Evolutionary conservation across 2,113 vertebrate genomes (phyloP), one percentile per base, ranked within the genome.

Genomic region (Phrynosoma platyrhinos): DNA sequence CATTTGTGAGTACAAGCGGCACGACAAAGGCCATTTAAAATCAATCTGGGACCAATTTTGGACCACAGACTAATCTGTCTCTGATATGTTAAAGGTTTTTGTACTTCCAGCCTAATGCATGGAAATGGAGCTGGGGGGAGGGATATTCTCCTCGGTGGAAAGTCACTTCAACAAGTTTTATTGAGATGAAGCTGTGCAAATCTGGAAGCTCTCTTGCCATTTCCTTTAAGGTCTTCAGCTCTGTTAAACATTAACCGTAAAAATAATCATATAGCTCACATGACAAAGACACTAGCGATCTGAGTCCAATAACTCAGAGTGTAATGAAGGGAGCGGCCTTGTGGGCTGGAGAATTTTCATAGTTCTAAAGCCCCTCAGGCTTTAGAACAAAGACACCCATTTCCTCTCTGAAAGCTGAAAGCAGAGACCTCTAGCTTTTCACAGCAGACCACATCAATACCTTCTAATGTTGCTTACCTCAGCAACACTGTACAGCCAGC

Each of bases 261-360:
- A 96, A 95, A 95, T 94, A 95, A 94, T 93, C 91, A 93, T 91
- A 94, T 92, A 91, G 88, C 94, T 93, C 91, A 94, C 87, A 90
- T 91, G 94, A 94, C 91, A 91, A 89, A 94, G 68, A 91, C 82
- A 91, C 87, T 93, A 91, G 87, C 94, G 95, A 94, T 94, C 84
- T 91, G 90, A 90, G 90, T 88, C 91, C 84, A 93, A 95, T 92
- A 94, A 95, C 87, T 82, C 82, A 90, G 87, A 92, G 89, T 88
- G 87, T 91, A 94, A 95, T 88, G 92, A 95, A 93, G 95, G 91
- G 89, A 92, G 91, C 82, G 87, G 88, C 90, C 90, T 94, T 93
- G 87, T 87, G 82, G 93, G 92, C 88, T 93, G 86, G 90, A 88
- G 89, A 92, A 91, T 93, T 96, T 94, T 90, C 91, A 93, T 68